These are phyloP conservation scores for Trachemys scripta DNA, from an alignment of 2,113 vertebrate genomes.

Conservation along the genomic window DNA sequence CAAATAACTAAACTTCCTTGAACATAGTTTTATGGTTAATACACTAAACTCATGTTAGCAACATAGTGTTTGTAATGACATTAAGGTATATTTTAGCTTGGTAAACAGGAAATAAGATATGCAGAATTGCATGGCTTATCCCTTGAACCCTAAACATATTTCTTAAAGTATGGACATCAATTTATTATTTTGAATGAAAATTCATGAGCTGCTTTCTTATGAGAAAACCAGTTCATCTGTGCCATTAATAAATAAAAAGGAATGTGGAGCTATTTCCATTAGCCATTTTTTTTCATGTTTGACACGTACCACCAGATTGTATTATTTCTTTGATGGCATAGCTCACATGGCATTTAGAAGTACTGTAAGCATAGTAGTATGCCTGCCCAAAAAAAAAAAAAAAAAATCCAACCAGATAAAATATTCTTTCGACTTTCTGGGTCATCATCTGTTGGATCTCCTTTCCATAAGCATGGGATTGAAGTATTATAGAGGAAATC, in stretches of 20 bases:
- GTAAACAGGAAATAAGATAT: constrained; percentile 71
- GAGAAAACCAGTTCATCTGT: constrained; percentile 77
- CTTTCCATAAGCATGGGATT: neutral
- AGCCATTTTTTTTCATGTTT: constrained; percentile 64
- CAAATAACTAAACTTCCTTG: constrained; percentile 38
- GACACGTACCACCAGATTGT: constrained; percentile 28
- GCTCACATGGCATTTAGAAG: constrained; percentile 50
- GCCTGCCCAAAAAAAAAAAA: neutral
- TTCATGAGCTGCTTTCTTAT: constrained; percentile 81
- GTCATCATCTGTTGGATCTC: neutral
- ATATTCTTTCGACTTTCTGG: constrained; percentile 20
- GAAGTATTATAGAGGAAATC: constrained; percentile 5
- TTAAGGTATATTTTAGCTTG: constrained; percentile 74
- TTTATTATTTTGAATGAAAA: constrained; percentile 85
- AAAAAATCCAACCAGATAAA: neutral
- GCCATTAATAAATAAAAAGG: constrained; percentile 83
- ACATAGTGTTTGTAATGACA: constrained; percentile 58
- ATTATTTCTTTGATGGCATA: constrained; percentile 42
- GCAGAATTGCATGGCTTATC: constrained; percentile 78
- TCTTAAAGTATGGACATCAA: constrained; percentile 82
- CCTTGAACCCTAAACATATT: constrained; percentile 81
- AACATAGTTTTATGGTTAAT: constrained; percentile 51
- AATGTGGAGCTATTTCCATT: constrained; percentile 71
- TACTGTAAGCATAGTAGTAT: constrained; percentile 11
- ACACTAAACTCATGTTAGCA: constrained; percentile 53